Evolutionary conservation across 2,888 invertebrate genomes (phyloP), one percentile per base, ranked within the genome.

Genomic region (Sympetrum striolatum): DNA sequence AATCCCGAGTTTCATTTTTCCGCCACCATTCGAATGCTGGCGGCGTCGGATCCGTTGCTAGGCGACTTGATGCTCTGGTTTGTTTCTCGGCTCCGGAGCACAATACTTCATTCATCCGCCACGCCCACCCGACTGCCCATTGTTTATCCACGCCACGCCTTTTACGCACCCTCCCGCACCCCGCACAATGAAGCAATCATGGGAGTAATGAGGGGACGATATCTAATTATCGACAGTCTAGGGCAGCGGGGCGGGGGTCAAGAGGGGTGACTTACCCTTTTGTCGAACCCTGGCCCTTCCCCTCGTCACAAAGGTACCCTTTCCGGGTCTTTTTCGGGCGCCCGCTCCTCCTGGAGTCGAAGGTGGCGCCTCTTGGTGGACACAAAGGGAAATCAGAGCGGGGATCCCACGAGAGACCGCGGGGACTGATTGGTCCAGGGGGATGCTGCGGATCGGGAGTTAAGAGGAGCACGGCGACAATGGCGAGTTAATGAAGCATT

Each of bases 401-500:
- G 80, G 80, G 18, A 22, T 81, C 44, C 44, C 81, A 48, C 48
- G 81, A 53, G 48, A 25, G 53, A 53, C 48, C 48, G 81, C 53
- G 81, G 60, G 82, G 58, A 82, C 53, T 25, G 35, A 44, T 25
- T 44, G 44, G 81, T 48, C 48, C 31, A 22, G 82, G 53, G 44
- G 82, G 31, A 35, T 6, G 35, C 22, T 5, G 86, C 37, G 18
- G 58, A 60, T 60, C 86, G 86, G 82, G 82, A n/a, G 25, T 53
- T 31, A 37, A 58, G 60, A 22, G 18, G 81, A 86, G 86, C 5
- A 37, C 37, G 60, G 37, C 39, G 60, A 86, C 86, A 86, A 86
- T 86, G 86, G 86, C 35, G 86, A 86, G 86, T 86, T 86, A 86
- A 86, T 86, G 86, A 86, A 86, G 86, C 86, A 86, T 86, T 86